These are phyloP conservation scores for Conchocele bisecta DNA, from an alignment of 2,888 invertebrate species.

Conservation along the genomic window DNA sequence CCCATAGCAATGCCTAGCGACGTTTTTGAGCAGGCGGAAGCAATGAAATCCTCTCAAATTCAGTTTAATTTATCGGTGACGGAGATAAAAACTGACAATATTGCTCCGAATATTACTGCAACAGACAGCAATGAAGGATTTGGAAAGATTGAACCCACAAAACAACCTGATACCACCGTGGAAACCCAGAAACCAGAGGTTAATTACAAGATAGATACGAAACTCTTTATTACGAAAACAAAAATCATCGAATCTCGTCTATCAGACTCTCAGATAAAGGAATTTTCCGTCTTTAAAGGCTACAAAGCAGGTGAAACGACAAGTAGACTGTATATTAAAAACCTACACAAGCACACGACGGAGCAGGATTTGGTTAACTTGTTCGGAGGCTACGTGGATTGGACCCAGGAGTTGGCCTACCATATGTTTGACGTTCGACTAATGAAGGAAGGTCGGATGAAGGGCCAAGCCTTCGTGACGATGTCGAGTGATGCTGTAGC, in stretches of 20 bases:
- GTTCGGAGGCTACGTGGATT: slow-evolving; percentile 87
- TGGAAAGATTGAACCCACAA: slow-evolving; percentile 76
- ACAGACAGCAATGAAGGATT: slow-evolving; percentile 68
- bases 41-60: slow-evolving; percentile 60
- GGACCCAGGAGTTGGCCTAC: slow-evolving; percentile 82
- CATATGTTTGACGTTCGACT: slow-evolving; percentile 87
- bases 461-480: slow-evolving; percentile 96
- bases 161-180: slow-evolving; percentile 37
- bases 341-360: slow-evolving; percentile 92
- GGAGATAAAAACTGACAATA: slow-evolving; percentile 6
- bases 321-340: slow-evolving; percentile 95
- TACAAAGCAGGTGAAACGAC: slow-evolving; percentile 92
- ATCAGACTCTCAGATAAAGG: slow-evolving; percentile 83
- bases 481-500: slow-evolving; percentile 89
- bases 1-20: slow-evolving; percentile 66
- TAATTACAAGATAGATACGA: slow-evolving; percentile 63
- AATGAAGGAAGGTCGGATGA: slow-evolving; percentile 98
- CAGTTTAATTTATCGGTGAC: slow-evolving; percentile 38
- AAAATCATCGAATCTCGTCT: slow-evolving; percentile 83
- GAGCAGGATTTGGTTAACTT: slow-evolving; percentile 88
- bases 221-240: slow-evolving; percentile 79
- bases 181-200: slow-evolving; percentile 69
- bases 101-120: background rate
- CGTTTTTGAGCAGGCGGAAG: slow-evolving; percentile 79
- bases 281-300: slow-evolving; percentile 91